Conservation (phyloP, 2,113 vertebrate genomes). For the Ascaphus truei region DNA sequence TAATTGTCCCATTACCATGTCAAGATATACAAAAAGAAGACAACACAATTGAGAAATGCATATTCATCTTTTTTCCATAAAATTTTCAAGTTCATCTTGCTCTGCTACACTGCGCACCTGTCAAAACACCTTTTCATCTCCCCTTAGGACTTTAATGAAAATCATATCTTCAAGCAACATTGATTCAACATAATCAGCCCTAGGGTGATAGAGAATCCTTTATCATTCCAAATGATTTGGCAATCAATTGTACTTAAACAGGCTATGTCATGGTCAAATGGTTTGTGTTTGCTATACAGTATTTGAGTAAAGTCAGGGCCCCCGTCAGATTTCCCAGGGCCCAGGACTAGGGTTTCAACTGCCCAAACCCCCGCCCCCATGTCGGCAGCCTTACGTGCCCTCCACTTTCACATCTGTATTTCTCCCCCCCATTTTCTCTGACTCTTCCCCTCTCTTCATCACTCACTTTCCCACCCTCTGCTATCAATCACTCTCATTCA, state of each 20-base stretch:
- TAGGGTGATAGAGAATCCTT: background rate
- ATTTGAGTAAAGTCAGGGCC: no score
- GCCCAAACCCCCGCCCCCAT: no score
- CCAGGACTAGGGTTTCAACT: no score
- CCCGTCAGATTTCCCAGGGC: no score
- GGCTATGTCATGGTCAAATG: constrained; percentile 5
- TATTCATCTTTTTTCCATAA: background rate
- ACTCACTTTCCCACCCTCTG: no score
- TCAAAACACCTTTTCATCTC: constrained; percentile 10
- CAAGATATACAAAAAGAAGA: background rate
- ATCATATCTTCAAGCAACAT: constrained; percentile 30
- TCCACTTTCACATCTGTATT: no score
- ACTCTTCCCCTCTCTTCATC: no score
- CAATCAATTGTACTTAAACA: constrained; percentile 23
- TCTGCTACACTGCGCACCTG: constrained; percentile 24
- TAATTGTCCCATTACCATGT: no score
- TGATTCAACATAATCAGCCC: constrained; percentile 24
- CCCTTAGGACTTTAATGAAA: constrained; percentile 24
- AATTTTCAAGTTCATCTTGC: background rate
- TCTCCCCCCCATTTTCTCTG: no score
- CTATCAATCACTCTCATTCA: no score
- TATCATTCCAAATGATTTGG: constrained; percentile 29
- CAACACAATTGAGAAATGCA: background rate
- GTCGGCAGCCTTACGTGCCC: no score
- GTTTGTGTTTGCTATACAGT: constrained; percentile 6